Evolutionary conservation across 2,888 invertebrate species (phyloP), one percentile per base, ranked within the genome.

Genomic region (Cyclophora punctaria): DNA sequence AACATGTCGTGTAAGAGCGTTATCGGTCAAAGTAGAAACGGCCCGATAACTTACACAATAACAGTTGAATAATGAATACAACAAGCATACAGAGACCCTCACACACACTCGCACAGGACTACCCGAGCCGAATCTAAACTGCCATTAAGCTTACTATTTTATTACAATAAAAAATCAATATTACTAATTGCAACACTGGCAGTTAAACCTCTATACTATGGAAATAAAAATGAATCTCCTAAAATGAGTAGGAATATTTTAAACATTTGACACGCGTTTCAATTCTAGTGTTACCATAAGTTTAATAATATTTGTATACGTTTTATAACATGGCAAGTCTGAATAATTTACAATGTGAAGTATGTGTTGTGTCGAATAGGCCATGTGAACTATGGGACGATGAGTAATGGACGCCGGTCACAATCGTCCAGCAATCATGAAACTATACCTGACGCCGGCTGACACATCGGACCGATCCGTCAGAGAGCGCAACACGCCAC

Each of bases 361-460:
- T 20, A 20, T 20, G 20, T 20, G 20, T 20, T 20, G 20, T 20
- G 20, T 20, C 20, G 20, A 5, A 5, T 37, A 37, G 37, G 37
- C 37, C 37, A 37, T 37, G 37, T 37, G 4, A 20, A 20, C 20
- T 20, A 20, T 20, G 20, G 20, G 20, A 20, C 20, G 20, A 20
- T 20, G 20, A 20, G 20, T 37, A 54, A 50, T 53, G 56, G 62
- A 60, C 51, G 45, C 35, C 51, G 63, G 63, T 66, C 66, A 66
- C 67, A 71, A 73, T 73, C 57, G 68, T 63, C 72, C 75, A 70
- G 75, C 73, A 73, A 78, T 71, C 67, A 69, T 44, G 4, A 6
- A 4, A 33, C 20, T 20, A 20, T 20, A 20, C 66, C 60, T 48
- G 41, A 7, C 20, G 20, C 20, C 20, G 20, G 20, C 20, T 20